Percentiles rank a stretch among this genome's conserved stretches.
These are phyloP conservation scores for Datnioides undecimradiatus DNA, from an alignment of 2,113 vertebrate genomes.

Conservation along the genomic window DNA sequence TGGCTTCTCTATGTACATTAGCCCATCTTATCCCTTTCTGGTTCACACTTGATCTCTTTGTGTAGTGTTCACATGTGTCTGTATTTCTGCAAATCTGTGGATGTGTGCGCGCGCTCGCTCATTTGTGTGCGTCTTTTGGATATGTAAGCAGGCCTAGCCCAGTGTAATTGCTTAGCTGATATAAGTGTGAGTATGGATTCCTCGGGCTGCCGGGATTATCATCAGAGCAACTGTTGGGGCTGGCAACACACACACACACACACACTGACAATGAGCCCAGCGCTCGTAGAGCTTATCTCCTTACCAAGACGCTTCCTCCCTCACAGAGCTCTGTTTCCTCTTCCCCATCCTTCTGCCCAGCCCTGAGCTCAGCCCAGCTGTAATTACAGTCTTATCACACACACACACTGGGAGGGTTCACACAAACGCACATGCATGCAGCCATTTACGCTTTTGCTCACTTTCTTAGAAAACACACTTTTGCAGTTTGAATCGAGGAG, in stretches of 20 bases:
- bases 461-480: constrained; percentile 57
- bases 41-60: constrained; percentile 57
- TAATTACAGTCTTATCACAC: constrained; percentile 84
- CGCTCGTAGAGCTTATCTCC: constrained; percentile 80
- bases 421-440: constrained; percentile 56
- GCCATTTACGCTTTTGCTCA: constrained; percentile 56
- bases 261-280: constrained; percentile 72
- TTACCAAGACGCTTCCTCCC: constrained; percentile 81
- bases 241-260: constrained; percentile 55
- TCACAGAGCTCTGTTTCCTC: constrained; percentile 80
- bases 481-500: constrained; percentile 57
- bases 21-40: constrained; percentile 53
- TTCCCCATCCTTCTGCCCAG: constrained; percentile 78
- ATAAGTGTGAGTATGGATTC: constrained; percentile 76
- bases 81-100: constrained; percentile 60
- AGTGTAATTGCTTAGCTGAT: constrained; percentile 80
- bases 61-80: constrained; percentile 37
- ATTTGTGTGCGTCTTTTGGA: constrained; percentile 64
- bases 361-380: constrained; percentile 77
- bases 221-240: constrained; percentile 80
- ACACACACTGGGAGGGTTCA: constrained; percentile 71
- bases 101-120: constrained; percentile 36
- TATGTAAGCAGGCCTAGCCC: constrained; percentile 68
- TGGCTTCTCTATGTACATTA: constrained; percentile 42
- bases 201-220: constrained; percentile 79